Evolutionary conservation across 2,888 invertebrate species (phyloP).

Genomic region (Cataglyphis rosenhaueri): DNA sequence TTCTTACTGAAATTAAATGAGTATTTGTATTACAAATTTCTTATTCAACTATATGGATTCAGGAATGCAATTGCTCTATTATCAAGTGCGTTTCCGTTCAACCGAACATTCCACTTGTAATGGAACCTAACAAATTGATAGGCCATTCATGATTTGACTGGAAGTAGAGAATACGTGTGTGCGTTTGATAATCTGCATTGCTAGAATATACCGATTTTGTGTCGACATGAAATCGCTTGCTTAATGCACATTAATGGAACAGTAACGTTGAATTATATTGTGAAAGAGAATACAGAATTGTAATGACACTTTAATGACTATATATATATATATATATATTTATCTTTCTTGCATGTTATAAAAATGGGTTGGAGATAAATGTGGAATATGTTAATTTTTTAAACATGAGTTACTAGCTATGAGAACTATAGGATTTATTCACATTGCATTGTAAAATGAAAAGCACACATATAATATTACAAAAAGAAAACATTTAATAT

Average conservation of each 20-base stretch:
- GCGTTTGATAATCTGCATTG: slow-evolving; percentile 61
- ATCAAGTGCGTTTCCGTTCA: slow-evolving; percentile 7
- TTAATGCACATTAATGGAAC: not conserved
- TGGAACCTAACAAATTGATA: slow-evolving; percentile 26
- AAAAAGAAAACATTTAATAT: slow-evolving; percentile 18
- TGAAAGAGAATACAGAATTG: not conserved
- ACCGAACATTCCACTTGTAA: not conserved
- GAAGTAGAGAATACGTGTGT: slow-evolving; percentile 20
- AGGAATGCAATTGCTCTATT: slow-evolving; percentile 3
- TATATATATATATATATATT: slow-evolving; percentile 8
- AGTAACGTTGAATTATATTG: not conserved
- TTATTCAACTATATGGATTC: not conserved
- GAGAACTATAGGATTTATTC: not conserved
- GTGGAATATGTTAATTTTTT: not conserved
- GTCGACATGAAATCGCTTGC: slow-evolving; percentile 27
- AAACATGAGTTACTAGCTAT: not conserved
- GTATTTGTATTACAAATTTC: not conserved
- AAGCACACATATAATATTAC: not conserved
- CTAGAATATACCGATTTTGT: slow-evolving; percentile 51
- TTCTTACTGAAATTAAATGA: not conserved
- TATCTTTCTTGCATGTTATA: not conserved
- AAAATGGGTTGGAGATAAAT: not conserved
- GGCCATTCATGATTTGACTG: slow-evolving; percentile 30
- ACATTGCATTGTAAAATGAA: not conserved
- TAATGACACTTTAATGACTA: slow-evolving; percentile 4